phyloP scores from a whole-genome alignment of 1,140 invertebrate species.

The Drosophila pseudoobscura region DNA sequence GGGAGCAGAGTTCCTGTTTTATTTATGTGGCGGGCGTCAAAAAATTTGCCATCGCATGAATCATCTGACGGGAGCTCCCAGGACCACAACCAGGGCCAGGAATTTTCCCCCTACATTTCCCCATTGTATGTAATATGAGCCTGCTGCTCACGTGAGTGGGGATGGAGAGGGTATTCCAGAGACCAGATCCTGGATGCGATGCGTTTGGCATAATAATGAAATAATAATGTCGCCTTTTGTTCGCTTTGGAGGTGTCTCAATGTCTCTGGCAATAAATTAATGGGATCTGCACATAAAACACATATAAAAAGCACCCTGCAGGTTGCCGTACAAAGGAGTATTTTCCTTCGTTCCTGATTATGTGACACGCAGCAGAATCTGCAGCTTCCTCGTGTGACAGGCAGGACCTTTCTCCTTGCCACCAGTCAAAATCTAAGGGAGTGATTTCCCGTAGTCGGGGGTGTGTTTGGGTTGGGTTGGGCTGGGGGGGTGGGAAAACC shows the following conservation, averaged over 20 bases:
- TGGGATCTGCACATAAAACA: conserved; percentile 63
- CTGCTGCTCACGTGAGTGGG: conserved; percentile 32
- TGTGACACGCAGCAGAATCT: conserved; percentile 52
- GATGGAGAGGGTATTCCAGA: conserved; percentile 18
- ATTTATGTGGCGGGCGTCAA: conserved; percentile 70
- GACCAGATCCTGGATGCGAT: conserved; percentile 31
- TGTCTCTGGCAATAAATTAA: conserved; percentile 74
- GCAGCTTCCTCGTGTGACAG: conserved; percentile 37
- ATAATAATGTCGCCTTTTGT: conserved; percentile 82
- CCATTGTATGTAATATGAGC: conserved; percentile 41
- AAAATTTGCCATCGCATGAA: conserved; percentile 76
- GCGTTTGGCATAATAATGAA: conserved; percentile 81
- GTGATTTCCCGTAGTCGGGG: not conserved
- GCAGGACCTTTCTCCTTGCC: conserved; percentile 20
- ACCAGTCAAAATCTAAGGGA: conserved; percentile 43
- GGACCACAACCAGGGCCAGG: not conserved
- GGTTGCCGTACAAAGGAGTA: conserved; percentile 16
- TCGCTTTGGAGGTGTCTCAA: conserved; percentile 68
- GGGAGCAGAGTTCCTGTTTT: conserved; percentile 38
- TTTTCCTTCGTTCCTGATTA: conserved; percentile 58
- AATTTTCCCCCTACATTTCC: not conserved
- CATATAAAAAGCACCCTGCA: conserved; percentile 67
- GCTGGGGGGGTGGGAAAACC: conserved; percentile 4
- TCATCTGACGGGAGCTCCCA: conserved; percentile 47
- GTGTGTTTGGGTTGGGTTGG: not conserved